A percentile compares a stretch with the other conserved stretches of the same genome.
Evolutionary conservation across 2,888 invertebrate species (phyloP).

Genomic region (Ischnus inquisitorius): DNA sequence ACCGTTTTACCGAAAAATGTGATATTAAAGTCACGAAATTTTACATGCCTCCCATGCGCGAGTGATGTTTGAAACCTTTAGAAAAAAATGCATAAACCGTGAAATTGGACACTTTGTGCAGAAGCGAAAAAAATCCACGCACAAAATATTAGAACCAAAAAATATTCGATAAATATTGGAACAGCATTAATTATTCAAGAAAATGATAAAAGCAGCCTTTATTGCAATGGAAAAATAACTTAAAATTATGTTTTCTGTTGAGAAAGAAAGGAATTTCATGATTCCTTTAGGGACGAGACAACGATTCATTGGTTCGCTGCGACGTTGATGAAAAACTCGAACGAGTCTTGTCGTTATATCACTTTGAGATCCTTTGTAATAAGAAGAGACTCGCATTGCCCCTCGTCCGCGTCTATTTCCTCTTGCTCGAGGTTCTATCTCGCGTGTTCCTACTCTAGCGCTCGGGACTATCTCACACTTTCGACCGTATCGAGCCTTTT

Average conservation of each 20-base stretch:
- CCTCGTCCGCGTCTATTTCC: background rate
- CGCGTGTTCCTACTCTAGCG: background rate
- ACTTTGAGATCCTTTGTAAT: background rate
- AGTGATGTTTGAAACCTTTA: background rate
- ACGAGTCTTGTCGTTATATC: background rate
- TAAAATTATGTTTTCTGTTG: background rate
- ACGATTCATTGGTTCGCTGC: background rate
- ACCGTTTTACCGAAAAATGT: background rate
- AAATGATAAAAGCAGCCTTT: background rate
- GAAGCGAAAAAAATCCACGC: background rate
- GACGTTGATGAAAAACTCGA: background rate
- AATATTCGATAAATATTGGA: too few species aligned
- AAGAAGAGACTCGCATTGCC: background rate
- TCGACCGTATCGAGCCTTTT: background rate
- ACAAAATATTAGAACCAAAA: background rate
- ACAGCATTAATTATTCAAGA: background rate
- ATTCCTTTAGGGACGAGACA: too few species aligned
- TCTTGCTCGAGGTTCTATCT: constrained; percentile 1
- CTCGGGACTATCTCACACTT: constrained; percentile 12
- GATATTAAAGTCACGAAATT: constrained; percentile 3
- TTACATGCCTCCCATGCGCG: background rate
- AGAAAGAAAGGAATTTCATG: too few species aligned
- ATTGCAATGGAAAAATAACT: background rate
- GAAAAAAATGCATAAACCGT: background rate
- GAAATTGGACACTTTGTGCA: background rate